A percentile compares a stretch with the other conserved stretches of the same genome.
phyloP scores from a whole-genome alignment of 2,888 invertebrate species.

The Lasioglossum villosulum region DNA sequence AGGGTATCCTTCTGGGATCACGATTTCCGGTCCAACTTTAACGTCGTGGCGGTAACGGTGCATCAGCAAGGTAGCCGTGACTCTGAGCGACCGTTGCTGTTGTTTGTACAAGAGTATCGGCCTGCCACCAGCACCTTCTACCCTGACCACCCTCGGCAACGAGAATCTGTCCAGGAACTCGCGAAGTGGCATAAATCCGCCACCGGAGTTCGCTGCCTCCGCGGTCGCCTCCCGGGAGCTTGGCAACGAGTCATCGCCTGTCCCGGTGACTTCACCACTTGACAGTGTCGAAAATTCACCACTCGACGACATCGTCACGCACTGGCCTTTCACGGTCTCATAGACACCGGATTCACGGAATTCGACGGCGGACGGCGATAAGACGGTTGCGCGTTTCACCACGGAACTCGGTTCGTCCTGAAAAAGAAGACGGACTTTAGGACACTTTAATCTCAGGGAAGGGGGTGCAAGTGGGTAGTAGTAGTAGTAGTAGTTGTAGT shows the following conservation, averaged over 20 bases:
- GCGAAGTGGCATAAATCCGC: constrained; percentile 80
- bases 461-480: too few relatives aligned
- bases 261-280: constrained; percentile 81
- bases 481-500: too few relatives aligned
- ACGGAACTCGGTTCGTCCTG: constrained; percentile 17
- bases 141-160: constrained; percentile 83
- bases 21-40: constrained; percentile 85
- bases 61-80: constrained; percentile 84
- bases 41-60: constrained; percentile 85
- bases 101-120: constrained; percentile 83
- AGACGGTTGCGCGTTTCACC: not conserved
- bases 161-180: constrained; percentile 84
- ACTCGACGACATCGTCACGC: constrained; percentile 80
- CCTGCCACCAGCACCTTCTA: constrained; percentile 83
- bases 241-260: constrained; percentile 81
- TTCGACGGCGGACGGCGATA: not conserved
- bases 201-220: constrained; percentile 79
- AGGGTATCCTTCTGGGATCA: constrained; percentile 85
- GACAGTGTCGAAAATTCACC: constrained; percentile 83
- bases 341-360: constrained; percentile 32
- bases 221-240: constrained; percentile 82
- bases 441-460: too few relatives aligned
- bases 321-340: constrained; percentile 31
- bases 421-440: not conserved
- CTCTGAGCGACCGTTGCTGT: constrained; percentile 81